These are phyloP conservation scores for Ciconia stormi DNA, from an alignment of 2,113 vertebrate genomes.

Conservation along the genomic window DNA sequence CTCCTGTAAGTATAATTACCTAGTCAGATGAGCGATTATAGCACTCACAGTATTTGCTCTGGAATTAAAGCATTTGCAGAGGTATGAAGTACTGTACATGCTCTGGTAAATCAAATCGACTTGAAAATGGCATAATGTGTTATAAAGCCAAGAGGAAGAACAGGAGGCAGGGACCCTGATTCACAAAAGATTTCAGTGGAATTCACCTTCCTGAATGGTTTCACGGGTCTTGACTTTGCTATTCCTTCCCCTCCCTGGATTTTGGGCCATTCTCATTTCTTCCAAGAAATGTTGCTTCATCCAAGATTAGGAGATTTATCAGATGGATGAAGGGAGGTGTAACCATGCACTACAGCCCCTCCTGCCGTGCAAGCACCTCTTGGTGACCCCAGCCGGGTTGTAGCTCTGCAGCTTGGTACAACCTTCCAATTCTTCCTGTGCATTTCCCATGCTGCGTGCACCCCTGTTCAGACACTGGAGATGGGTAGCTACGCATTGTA, in stretches of 20 bases:
- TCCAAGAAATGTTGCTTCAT: neutral
- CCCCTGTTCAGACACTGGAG: neutral
- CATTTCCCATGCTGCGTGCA: accelerated
- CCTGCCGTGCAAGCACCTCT: no score
- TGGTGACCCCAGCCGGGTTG: accelerated
- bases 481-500: accelerated
- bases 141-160: neutral
- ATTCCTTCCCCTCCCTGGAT: neutral
- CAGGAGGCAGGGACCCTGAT: neutral
- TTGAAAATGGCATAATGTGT: neutral
- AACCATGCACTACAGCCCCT: neutral
- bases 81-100: neutral
- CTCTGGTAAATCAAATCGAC: neutral
- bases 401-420: neutral
- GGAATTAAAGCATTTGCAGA: neutral
- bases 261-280: neutral
- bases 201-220: neutral
- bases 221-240: neutral
- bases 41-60: neutral
- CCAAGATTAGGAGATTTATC: neutral
- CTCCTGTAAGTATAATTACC: neutral
- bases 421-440: neutral
- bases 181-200: neutral
- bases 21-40: neutral
- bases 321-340: neutral